A percentile compares a stretch with the other conserved stretches of the same genome.
phyloP scores from a whole-genome alignment of 2,797 vertebrate genomes.

The Phylloscopus collybita region DNA sequence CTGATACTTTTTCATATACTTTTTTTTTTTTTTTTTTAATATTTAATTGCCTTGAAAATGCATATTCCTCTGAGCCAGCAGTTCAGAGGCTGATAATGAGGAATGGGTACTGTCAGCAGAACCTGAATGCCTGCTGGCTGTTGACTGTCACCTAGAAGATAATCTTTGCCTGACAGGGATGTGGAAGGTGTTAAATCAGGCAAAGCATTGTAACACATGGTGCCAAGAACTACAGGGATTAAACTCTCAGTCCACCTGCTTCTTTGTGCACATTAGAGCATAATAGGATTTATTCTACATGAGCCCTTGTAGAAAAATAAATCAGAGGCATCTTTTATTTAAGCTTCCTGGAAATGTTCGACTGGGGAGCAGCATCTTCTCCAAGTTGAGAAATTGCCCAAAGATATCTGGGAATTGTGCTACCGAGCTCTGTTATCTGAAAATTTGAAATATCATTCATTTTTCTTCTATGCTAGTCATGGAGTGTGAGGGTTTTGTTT shows the following conservation, averaged over 20 bases:
- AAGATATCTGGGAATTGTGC: not conserved
- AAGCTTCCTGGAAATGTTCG: not conserved
- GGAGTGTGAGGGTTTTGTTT: not conserved
- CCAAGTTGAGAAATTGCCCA: not conserved
- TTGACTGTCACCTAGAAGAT: conserved; percentile 2
- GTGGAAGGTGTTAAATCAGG: not conserved
- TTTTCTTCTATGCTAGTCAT: not conserved
- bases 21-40: not conserved
- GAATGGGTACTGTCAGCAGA: not conserved
- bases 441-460: not conserved
- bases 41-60: not conserved
- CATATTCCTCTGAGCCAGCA: not conserved
- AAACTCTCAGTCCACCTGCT: not conserved
- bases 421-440: not conserved
- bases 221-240: not conserved
- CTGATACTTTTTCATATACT: not conserved
- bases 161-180: not conserved
- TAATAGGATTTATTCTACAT: not conserved
- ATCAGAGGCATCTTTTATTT: not conserved
- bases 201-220: not conserved
- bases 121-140: not conserved
- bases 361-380: not conserved
- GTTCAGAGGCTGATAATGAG: not conserved
- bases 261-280: not conserved
- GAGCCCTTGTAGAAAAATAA: not conserved